Evolutionary conservation across 2,888 invertebrate species (phyloP).

Genomic region (Caenorhabditis sp.): DNA sequence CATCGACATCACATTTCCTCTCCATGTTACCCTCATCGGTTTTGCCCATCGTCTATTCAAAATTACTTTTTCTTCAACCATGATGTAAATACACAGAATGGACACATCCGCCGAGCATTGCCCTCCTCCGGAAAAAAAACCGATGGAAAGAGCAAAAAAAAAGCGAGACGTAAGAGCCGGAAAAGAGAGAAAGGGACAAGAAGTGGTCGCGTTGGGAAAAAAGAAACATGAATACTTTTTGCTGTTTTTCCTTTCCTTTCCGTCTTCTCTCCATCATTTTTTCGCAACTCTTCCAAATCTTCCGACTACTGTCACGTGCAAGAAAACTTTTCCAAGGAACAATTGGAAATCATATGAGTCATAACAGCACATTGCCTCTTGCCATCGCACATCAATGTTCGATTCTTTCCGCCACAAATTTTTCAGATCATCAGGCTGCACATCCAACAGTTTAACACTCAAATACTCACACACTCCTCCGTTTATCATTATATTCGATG

Average conservation of each 20-base stretch:
- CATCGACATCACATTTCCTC: constrained; percentile 34
- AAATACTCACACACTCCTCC: background rate
- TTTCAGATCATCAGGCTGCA: constrained; percentile 7
- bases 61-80: constrained; percentile 61
- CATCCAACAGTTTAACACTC: constrained; percentile 8
- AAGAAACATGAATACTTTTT: constrained; percentile 36
- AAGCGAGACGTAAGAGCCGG: background rate
- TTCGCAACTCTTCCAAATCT: background rate
- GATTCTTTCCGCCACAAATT: constrained; percentile 28
- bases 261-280: background rate
- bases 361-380: constrained; percentile 11
- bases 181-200: constrained; percentile 11
- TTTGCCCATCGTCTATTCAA: constrained; percentile 41
- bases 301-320: constrained; percentile 6
- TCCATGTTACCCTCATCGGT: constrained; percentile 42
- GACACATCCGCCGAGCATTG: constrained; percentile 15
- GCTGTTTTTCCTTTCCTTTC: background rate
- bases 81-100: constrained; percentile 48
- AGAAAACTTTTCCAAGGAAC: constrained; percentile 5
- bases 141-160: constrained; percentile 22
- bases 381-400: constrained; percentile 26
- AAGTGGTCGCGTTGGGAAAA: constrained; percentile 10
- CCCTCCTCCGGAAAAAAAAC: constrained; percentile 21
- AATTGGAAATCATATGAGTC: constrained; percentile 16
- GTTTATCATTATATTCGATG: background rate